A percentile compares a stretch with the other conserved stretches of the same genome.
phyloP scores from a whole-genome alignment of 2,888 invertebrate genomes.

The Dinocampus coccinellae region DNA sequence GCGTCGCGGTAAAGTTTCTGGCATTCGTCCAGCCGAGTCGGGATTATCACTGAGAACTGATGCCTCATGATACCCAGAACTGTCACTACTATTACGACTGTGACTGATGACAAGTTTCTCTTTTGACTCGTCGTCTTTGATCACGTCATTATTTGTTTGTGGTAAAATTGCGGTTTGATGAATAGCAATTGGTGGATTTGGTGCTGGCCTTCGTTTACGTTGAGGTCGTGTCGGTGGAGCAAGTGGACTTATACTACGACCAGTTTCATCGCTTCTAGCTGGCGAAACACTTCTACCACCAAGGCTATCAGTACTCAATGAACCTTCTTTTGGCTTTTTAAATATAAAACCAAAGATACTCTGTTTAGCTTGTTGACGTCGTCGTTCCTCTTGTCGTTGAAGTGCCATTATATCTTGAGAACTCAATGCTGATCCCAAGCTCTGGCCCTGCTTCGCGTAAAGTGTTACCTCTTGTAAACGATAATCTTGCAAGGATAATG shows the following conservation, averaged over 20 bases:
- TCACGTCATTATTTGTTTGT: conserved; percentile 40
- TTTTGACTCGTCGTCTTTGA: conserved; percentile 56
- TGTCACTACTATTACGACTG: conserved; percentile 81
- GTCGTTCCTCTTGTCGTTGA: conserved; percentile 73
- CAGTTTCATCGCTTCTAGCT: conserved; percentile 74
- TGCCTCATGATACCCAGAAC: conserved; percentile 80
- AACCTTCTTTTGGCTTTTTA: conserved; percentile 69
- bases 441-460: conserved; percentile 70
- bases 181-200: conserved; percentile 70
- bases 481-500: conserved; percentile 75
- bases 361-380: conserved; percentile 69
- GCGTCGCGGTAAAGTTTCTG: conserved; percentile 67
- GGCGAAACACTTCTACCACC: conserved; percentile 73
- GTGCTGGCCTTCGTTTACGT: conserved; percentile 73
- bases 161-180: conserved; percentile 32
- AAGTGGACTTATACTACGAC: conserved; percentile 61
- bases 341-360: conserved; percentile 73
- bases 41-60: conserved; percentile 76
- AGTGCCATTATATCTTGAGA: conserved; percentile 74
- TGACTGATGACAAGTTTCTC: conserved; percentile 74
- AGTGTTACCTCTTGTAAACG: conserved; percentile 77
- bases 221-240: conserved; percentile 71
- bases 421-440: conserved; percentile 69
- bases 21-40: conserved; percentile 62
- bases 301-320: conserved; percentile 71